These are phyloP conservation scores for Apotomis capreana DNA, from an alignment of 2,888 invertebrate species.

Conservation along the genomic window DNA sequence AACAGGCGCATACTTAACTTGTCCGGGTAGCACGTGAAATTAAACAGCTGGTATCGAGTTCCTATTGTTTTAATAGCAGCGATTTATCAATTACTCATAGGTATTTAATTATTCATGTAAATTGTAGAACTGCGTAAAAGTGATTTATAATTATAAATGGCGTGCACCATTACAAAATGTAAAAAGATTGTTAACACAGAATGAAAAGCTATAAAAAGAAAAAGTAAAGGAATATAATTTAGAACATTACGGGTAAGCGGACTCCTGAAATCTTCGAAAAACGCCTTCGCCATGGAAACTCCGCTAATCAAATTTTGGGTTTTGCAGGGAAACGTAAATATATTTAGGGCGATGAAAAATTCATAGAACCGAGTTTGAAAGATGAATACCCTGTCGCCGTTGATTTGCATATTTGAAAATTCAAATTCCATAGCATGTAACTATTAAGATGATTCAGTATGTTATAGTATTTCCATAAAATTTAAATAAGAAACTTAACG, in stretches of 20 bases:
- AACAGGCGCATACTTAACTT: no score
- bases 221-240: conserved; percentile 25
- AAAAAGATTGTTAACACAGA: conserved; percentile 19
- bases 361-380: conserved; percentile 33
- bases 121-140: no score
- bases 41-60: no score
- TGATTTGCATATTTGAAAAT: conserved; percentile 27
- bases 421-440: conserved; percentile 3
- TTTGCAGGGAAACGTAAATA: conserved; percentile 38
- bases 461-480: conserved; percentile 6
- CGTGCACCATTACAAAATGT: conserved; percentile 7
- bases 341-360: conserved; percentile 35
- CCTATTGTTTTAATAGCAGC: no score
- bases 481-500: conserved; percentile 18
- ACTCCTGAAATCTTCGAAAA: conserved; percentile 23
- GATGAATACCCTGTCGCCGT: conserved; percentile 18
- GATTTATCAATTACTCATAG: no score
- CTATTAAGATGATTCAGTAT: conserved; percentile 11
- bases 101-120: no score
- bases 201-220: conserved; percentile 8
- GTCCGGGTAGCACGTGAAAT: no score
- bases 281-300: conserved; percentile 25
- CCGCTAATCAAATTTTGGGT: conserved; percentile 32
- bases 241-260: conserved; percentile 17
- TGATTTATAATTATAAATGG: not conserved